These are phyloP conservation scores for Brachymystax lenok DNA, from an alignment of 2,797 vertebrate species.

Conservation along the genomic window DNA sequence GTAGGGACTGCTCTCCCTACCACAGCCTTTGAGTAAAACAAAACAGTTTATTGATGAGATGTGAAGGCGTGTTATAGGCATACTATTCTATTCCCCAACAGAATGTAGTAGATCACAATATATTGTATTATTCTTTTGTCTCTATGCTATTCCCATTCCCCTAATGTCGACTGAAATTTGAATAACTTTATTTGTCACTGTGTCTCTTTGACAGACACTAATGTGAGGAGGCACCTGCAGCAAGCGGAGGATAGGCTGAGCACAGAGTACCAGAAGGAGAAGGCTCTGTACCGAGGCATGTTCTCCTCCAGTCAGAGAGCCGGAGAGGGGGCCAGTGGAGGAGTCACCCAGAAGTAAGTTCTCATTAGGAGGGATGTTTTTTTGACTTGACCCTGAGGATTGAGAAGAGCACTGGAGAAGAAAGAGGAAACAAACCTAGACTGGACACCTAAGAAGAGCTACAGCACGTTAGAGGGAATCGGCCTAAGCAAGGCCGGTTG, in stretches of 20 bases:
- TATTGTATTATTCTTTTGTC: background rate
- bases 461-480: no score
- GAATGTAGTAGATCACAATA: slow-evolving; percentile 64
- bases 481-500: no score
- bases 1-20: slow-evolving; percentile 2
- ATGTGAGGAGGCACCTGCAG: slow-evolving; percentile 82
- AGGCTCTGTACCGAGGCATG: slow-evolving; percentile 86
- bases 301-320: slow-evolving; percentile 73
- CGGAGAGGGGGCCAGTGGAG: slow-evolving; percentile 42
- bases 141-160: background rate
- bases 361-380: slow-evolving; percentile 5
- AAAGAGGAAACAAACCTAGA: slow-evolving; percentile 24
- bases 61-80: background rate
- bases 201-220: slow-evolving; percentile 73
- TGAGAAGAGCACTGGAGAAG: slow-evolving; percentile 3
- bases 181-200: background rate
- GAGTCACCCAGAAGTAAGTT: slow-evolving; percentile 30
- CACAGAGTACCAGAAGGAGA: slow-evolving; percentile 81
- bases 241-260: slow-evolving; percentile 80
- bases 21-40: background rate
- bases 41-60: background rate
- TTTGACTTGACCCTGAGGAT: background rate
- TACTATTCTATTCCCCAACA: background rate
- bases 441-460: background rate
- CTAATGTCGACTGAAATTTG: slow-evolving; percentile 53